These are phyloP conservation scores for Plecturocebus donacophilus DNA, from an alignment of 2,113 vertebrate genomes.

Conservation along the genomic window DNA sequence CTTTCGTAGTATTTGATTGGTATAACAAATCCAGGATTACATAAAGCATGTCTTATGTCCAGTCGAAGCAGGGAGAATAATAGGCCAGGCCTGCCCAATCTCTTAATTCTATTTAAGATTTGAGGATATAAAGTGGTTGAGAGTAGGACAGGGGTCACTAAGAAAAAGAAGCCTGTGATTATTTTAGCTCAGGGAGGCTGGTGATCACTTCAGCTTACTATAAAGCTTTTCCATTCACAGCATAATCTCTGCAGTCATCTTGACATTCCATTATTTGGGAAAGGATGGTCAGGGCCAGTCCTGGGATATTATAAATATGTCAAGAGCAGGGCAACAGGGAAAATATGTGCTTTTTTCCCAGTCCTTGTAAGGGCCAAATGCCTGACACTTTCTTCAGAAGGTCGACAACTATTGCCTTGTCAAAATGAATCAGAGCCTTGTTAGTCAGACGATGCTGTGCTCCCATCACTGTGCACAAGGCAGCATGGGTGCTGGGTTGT, in stretches of 20 bases:
- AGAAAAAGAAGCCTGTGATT: neutral
- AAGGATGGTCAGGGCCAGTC: neutral
- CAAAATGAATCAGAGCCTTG: neutral
- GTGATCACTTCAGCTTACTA: neutral
- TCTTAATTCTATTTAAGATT: neutral
- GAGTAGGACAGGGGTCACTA: neutral
- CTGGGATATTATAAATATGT: neutral
- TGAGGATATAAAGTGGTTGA: neutral
- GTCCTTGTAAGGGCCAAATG: neutral
- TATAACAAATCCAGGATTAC: neutral
- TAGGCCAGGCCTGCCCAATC: neutral
- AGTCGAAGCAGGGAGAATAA: neutral
- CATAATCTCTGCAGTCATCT: neutral
- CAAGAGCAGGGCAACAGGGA: neutral
- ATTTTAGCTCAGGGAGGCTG: neutral
- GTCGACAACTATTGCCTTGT: neutral
- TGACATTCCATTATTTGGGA: neutral
- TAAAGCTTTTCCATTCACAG: neutral
- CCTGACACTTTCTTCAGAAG: neutral
- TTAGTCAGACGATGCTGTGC: neutral
- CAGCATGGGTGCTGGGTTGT: neutral
- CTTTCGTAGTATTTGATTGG: neutral
- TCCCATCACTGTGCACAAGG: neutral
- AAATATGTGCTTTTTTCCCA: neutral
- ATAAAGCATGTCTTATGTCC: neutral